phyloP scores from a whole-genome alignment of 2,888 invertebrate species.

The Drosophila niveifrons region DNA sequence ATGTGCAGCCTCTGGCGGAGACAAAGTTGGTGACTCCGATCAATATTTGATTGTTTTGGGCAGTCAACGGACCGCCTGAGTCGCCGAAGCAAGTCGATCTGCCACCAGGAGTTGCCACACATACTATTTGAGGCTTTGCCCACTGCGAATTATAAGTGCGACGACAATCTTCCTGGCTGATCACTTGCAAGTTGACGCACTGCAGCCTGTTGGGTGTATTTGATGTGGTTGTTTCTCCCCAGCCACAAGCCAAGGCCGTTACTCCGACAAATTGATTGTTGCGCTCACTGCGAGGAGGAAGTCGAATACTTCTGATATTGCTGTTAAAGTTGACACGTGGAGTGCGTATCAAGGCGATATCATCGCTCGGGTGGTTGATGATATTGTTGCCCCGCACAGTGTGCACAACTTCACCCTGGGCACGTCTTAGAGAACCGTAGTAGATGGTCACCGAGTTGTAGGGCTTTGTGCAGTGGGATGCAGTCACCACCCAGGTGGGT shows the following conservation, averaged over 20 bases:
- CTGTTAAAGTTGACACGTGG: conserved; percentile 28
- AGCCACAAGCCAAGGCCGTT: conserved; percentile 42
- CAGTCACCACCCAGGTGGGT: conserved; percentile 36
- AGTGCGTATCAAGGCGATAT: conserved; percentile 60
- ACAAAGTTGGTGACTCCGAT: conserved; percentile 42
- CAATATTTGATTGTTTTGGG: conserved; percentile 6
- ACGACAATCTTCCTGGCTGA: conserved; percentile 80
- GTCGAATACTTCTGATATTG: conserved; percentile 7
- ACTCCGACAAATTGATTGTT: background rate
- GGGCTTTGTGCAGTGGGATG: conserved; percentile 30
- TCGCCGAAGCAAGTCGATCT: conserved; percentile 42
- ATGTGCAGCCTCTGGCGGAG: conserved; percentile 26
- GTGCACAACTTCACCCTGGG: conserved; percentile 41
- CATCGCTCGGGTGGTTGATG: conserved; percentile 41
- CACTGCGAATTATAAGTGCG: conserved; percentile 76
- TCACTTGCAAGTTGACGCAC: conserved; percentile 58
- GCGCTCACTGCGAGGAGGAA: conserved; percentile 27
- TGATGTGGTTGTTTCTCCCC: conserved; percentile 62
- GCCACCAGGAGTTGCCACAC: conserved; percentile 35
- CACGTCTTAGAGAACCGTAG: conserved; percentile 66
- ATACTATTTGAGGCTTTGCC: conserved; percentile 31
- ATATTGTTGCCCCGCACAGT: conserved; percentile 45
- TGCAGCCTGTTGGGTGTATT: conserved; percentile 49
- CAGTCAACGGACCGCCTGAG: conserved; percentile 44
- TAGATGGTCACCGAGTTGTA: conserved; percentile 53